Percentiles rank a stretch among this genome's conserved stretches.
phyloP scores from a whole-genome alignment of 2,888 invertebrate species.

The Empis livida region DNA sequence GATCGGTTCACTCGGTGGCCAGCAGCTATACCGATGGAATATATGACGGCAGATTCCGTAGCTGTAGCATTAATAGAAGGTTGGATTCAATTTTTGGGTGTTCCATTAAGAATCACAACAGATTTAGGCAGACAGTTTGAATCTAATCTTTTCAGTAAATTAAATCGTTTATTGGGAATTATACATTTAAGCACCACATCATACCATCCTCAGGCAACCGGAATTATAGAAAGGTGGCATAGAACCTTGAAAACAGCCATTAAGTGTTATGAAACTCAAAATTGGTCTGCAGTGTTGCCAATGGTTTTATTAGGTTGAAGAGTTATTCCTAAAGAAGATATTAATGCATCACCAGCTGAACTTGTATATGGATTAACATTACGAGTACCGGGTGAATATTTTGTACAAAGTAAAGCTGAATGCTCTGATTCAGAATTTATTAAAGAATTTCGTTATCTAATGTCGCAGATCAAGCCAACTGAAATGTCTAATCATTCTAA shows the following conservation, averaged over 20 bases:
- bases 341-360: slow-evolving; percentile 17
- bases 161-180: not conserved
- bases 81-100: too few relatives aligned
- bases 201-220: not conserved
- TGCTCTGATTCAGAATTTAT: slow-evolving; percentile 3
- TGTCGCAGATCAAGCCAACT: not conserved
- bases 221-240: not conserved
- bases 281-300: slow-evolving; percentile 13
- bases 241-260: not conserved
- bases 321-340: slow-evolving; percentile 16
- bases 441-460: not conserved
- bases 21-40: not conserved
- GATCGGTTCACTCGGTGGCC: slow-evolving; percentile 5
- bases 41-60: not conserved
- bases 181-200: not conserved
- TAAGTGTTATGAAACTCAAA: not conserved
- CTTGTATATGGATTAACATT: slow-evolving; percentile 20
- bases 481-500: not conserved
- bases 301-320: slow-evolving; percentile 23
- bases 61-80: too few relatives aligned
- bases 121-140: slow-evolving; percentile 1
- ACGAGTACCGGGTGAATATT: slow-evolving; percentile 13
- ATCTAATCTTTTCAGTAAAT: not conserved
- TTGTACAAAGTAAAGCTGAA: too few relatives aligned
- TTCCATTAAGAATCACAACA: not conserved